Percentiles rank a stretch among this genome's conserved stretches.
phyloP scores from a whole-genome alignment of 1,140 invertebrate species.

The Drosophila paulistorum region DNA sequence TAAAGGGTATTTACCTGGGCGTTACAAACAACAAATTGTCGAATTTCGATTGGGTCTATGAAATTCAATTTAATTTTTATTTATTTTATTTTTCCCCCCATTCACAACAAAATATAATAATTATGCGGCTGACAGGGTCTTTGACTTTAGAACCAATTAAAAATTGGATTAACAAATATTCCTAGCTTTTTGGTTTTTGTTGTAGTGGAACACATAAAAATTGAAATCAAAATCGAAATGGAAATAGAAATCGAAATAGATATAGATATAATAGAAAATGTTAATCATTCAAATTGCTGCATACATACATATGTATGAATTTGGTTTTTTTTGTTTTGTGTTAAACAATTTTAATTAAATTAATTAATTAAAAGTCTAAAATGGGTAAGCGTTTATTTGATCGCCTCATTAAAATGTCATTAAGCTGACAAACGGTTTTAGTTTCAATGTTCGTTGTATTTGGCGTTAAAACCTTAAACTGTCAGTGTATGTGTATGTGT shows the following conservation, averaged over 20 bases:
- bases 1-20: no score
- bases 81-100: constrained; percentile 13
- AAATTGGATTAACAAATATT: constrained; percentile 23
- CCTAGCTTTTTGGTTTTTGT: neutral
- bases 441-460: constrained; percentile 28
- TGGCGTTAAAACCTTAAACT: constrained; percentile 7
- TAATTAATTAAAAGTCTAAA: constrained; percentile 65
- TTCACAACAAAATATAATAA: constrained; percentile 42
- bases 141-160: constrained; percentile 51
- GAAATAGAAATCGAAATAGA: constrained; percentile 18
- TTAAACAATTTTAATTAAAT: constrained; percentile 54
- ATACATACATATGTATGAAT: constrained; percentile 30
- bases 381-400: constrained; percentile 60
- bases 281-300: constrained; percentile 5
- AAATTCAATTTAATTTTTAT: constrained; percentile 13
- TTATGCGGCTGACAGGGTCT: constrained; percentile 30
- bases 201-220: neutral
- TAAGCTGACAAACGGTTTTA: constrained; percentile 60
- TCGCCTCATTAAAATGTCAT: constrained; percentile 75
- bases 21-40: no score
- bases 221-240: constrained; percentile 32
- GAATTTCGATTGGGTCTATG: constrained; percentile 11
- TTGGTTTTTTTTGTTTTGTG: constrained; percentile 15
- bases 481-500: no score
- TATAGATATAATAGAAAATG: constrained; percentile 7